Evolutionary conservation across 2,888 invertebrate genomes (phyloP).

Genomic region (Temnothorax unifasciatus): DNA sequence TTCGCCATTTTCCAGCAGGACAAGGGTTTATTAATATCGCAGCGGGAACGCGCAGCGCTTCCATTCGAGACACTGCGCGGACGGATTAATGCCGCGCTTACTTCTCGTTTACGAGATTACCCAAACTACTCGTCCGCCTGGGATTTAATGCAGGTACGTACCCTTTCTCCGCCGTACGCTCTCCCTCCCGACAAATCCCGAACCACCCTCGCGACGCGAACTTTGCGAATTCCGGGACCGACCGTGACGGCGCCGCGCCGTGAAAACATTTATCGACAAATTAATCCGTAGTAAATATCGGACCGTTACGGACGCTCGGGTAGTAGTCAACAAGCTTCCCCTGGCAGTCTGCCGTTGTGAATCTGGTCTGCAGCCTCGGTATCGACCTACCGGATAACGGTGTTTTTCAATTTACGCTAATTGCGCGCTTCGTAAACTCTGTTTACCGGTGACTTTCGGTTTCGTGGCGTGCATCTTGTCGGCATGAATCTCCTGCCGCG

Average conservation of each 20-base stretch:
- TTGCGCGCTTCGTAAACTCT: constrained; percentile 48
- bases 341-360: constrained; percentile 76
- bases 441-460: constrained; percentile 50
- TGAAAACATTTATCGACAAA: constrained; percentile 63
- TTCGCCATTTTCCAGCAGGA: constrained; percentile 72
- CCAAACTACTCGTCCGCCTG: constrained; percentile 72
- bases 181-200: neutral
- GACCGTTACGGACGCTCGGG: constrained; percentile 30
- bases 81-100: constrained; percentile 79
- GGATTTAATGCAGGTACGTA: constrained; percentile 77
- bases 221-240: constrained; percentile 26
- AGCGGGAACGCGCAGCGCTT: constrained; percentile 61
- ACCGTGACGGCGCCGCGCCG: constrained; percentile 25
- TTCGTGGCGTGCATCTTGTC: constrained; percentile 42
- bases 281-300: constrained; percentile 57
- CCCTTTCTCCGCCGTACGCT: neutral
- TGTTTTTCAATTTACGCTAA: constrained; percentile 66
- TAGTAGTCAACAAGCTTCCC: constrained; percentile 70
- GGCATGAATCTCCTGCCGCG: neutral
- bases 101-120: constrained; percentile 81
- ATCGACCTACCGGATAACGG: constrained; percentile 66
- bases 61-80: constrained; percentile 69
- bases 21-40: constrained; percentile 79
- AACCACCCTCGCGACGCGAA: constrained; percentile 23
- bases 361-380: constrained; percentile 61